Evolutionary conservation across 2,888 invertebrate species (phyloP).

Genomic region (Pyrrhia umbra): DNA sequence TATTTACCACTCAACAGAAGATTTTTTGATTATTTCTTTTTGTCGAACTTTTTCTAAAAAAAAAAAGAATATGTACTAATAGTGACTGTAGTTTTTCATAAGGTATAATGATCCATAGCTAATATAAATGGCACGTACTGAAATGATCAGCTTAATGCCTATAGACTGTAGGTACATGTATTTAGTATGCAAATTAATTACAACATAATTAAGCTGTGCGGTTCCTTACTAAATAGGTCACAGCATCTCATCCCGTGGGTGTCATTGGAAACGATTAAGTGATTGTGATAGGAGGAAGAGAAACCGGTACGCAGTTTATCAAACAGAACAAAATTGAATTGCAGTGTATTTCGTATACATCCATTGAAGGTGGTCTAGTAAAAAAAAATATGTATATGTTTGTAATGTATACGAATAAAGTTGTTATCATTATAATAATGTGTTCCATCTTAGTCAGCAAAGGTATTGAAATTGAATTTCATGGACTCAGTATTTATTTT

Average conservation of each 20-base stretch:
- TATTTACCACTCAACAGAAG: too few species aligned
- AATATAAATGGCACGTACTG: background rate
- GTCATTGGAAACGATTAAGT: slow-evolving; percentile 20
- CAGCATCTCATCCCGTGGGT: slow-evolving; percentile 20
- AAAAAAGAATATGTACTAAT: too few species aligned
- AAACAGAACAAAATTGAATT: background rate
- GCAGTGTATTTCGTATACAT: too few species aligned
- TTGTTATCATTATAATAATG: too few species aligned
- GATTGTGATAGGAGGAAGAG: slow-evolving; percentile 17
- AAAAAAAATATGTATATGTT: background rate
- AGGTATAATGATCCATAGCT: background rate
- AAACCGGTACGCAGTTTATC: background rate
- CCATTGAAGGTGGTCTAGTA: background rate
- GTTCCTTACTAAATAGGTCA: slow-evolving; percentile 27
- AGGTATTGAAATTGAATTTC: too few species aligned
- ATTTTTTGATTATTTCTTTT: too few species aligned
- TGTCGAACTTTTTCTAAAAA: too few species aligned
- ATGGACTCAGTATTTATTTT: too few species aligned
- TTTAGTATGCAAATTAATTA: slow-evolving; percentile 40
- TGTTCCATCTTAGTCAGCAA: too few species aligned
- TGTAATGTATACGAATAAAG: too few species aligned
- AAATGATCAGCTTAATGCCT: background rate
- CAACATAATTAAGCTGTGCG: slow-evolving; percentile 21
- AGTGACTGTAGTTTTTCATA: background rate
- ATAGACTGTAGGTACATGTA: background rate